Evolutionary conservation across 2,888 invertebrate species (phyloP), one percentile per base, ranked within the genome.

Genomic region (Lasioglossum vierecki): DNA sequence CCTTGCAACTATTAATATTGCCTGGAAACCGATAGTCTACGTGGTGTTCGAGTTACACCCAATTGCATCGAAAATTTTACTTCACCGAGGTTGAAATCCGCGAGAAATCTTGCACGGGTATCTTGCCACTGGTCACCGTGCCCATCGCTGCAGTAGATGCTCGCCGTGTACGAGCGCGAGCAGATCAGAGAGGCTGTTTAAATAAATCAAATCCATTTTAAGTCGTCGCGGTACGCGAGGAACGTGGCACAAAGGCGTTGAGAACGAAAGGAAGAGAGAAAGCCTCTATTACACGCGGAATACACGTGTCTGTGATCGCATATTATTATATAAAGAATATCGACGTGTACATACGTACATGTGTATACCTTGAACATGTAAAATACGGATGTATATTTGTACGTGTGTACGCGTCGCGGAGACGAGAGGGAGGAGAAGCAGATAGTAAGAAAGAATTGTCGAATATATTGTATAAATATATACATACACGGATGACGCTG

Each of bases 251-350:
- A 88, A 88, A 78, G 60, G 22, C 53, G 53, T 8, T 8, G 53
- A 22, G 22, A 53, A 6, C 0, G 53, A 53, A 22, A 2, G 49
- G 6, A 22, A 22, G 22, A 18, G 35, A 66, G 46, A 72, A 83
- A 84, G 39, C 73, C 73, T 84, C 79, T 86, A 91, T 68, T 92
- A 92, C 90, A 91, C 92, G 92, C 93, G 92, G 92, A 93, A 92
- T 93, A 93, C 91, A 90, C 91, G 93, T 90, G 91, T 93, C 93
- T 93, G 93, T 93, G 93, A 93, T 93, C 91, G 92, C 92, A 92
- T 92, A 93, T 93, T 90, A 90, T 44, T 80, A 88, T 81, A 87
- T 83, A 68, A 66, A 80, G 22, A 44, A 44, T 44, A 22, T 22
- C 53, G 22, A 53, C 22, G 53, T 53, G 22, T 22, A 53, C 53